Base-by-base conservation (phyloP, 2,888 invertebrate genomes). In the Himalopsyche anomala region DNA sequence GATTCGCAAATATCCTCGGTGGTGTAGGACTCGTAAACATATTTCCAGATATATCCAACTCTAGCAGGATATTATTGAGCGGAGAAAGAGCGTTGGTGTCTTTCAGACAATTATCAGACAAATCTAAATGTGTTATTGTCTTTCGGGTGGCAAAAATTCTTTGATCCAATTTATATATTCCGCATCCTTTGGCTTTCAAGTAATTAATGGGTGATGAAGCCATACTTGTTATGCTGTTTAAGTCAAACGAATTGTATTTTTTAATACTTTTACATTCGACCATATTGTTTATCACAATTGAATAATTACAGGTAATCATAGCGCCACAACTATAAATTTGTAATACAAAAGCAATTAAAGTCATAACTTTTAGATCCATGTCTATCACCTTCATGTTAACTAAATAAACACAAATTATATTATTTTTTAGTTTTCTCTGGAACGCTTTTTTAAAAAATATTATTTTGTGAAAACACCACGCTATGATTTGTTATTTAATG, bases 161-260 rank as follows among this genome's bases (percentile, higher is more conserved):
- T 62, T 62, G 62, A 62, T 62, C 62, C 62, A 62, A 19, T 19
- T 62, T 62, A 11, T 62, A 62, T 19, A 62, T 62, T n/a, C 62
- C 62, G 11, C 62, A 62, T 28, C 62, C 62, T 62, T 62, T 62
- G 17, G 62, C 62, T 19, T 19, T 19, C 11, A 62, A 5, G n/a
- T n/a, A 9, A 11, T 62, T 8, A 5, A 62, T 19, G 4, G 56
- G 56, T 4, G 6, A 17, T 62, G 19, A 19, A 2, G 6, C 8
- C 11, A 62, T 9, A 4, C 19, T 62, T 62, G 19, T 19, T 0
- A 62, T 19, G 5, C 19, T 62, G 1, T 62, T n/a, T 11, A 62
- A 62, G 15, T 62, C 15, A 19, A 62, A 62, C 6, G 11, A 62
- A 11, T 62, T 62, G 11, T 19, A 62, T 62, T 19, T n/a, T 19